These are phyloP conservation scores for Scylla paramamosain DNA, from an alignment of 1,140 invertebrate genomes.

Conservation along the genomic window DNA sequence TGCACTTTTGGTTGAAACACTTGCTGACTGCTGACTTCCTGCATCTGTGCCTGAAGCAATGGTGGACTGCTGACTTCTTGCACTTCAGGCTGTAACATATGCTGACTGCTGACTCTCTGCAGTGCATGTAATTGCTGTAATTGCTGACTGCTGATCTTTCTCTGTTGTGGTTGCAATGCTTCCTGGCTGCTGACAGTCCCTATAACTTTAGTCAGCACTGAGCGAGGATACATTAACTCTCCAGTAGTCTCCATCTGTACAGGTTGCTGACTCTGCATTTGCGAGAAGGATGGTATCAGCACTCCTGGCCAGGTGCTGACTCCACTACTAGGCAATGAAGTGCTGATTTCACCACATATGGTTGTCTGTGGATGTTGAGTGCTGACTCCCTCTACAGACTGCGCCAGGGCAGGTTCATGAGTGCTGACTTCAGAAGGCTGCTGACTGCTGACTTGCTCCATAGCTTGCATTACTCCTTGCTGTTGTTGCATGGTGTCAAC, in stretches of 20 bases:
- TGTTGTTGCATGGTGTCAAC: not conserved
- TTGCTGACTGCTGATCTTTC: not conserved
- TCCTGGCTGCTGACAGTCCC: not conserved
- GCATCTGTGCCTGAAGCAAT: not conserved
- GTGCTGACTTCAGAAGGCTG: not conserved
- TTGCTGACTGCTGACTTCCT: not conserved
- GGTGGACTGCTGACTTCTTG: not conserved
- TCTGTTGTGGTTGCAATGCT: not conserved
- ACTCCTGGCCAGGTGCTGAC: not conserved
- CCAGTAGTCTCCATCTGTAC: not conserved
- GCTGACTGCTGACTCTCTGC: not conserved
- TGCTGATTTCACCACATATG: not conserved
- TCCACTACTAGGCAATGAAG: not conserved
- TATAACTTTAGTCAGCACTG: not conserved
- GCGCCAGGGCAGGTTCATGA: not conserved
- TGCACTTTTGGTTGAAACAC: not conserved
- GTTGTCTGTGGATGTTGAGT: not conserved
- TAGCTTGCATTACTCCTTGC: not conserved
- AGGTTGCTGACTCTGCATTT: not conserved
- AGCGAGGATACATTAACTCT: not conserved
- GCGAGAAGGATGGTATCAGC: not conserved
- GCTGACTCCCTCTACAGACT: not conserved
- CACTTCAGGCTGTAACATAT: not conserved
- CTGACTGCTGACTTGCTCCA: not conserved
- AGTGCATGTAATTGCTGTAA: not conserved